phyloP scores from a whole-genome alignment of 2,888 invertebrate genomes.

The Rotaria sp. region DNA sequence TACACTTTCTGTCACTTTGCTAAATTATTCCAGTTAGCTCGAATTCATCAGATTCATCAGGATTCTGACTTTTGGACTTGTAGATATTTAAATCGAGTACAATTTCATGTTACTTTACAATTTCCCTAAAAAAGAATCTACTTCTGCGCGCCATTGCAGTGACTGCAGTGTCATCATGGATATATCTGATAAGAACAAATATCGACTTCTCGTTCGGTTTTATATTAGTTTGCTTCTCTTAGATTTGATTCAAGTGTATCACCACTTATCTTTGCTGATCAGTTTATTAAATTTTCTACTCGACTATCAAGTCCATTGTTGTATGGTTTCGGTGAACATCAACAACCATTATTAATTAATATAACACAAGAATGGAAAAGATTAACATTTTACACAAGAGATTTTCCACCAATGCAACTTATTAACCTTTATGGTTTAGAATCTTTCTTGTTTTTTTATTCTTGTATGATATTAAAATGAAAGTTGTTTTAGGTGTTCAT shows the following conservation, averaged over 20 bases:
- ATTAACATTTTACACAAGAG: conserved; percentile 31
- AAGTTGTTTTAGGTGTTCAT: neutral
- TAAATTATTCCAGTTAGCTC: too few relatives aligned
- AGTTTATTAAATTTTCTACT: conserved; percentile 67
- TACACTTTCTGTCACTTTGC: too few relatives aligned
- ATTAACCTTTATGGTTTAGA: conserved; percentile 7
- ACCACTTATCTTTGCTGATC: conserved; percentile 68
- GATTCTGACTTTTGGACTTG: too few relatives aligned
- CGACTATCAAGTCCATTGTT: conserved; percentile 62
- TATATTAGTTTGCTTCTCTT: neutral
- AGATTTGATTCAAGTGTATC: conserved; percentile 64
- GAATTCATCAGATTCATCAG: too few relatives aligned
- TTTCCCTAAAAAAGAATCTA: too few relatives aligned
- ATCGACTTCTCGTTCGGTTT: neutral
- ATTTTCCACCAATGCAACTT: conserved; percentile 31
- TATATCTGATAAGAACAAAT: too few relatives aligned
- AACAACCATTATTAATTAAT: conserved; percentile 57
- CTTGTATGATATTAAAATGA: too few relatives aligned
- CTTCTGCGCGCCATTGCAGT: too few relatives aligned
- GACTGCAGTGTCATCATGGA: too few relatives aligned
- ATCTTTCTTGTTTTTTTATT: neutral
- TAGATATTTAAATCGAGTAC: too few relatives aligned
- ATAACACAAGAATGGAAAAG: neutral
- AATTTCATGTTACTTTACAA: too few relatives aligned
- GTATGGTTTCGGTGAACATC: conserved; percentile 71